Evolutionary conservation across 2,113 vertebrate species (phyloP), one percentile per base, ranked within the genome.

Genomic region (Hypomesus transpacificus): DNA sequence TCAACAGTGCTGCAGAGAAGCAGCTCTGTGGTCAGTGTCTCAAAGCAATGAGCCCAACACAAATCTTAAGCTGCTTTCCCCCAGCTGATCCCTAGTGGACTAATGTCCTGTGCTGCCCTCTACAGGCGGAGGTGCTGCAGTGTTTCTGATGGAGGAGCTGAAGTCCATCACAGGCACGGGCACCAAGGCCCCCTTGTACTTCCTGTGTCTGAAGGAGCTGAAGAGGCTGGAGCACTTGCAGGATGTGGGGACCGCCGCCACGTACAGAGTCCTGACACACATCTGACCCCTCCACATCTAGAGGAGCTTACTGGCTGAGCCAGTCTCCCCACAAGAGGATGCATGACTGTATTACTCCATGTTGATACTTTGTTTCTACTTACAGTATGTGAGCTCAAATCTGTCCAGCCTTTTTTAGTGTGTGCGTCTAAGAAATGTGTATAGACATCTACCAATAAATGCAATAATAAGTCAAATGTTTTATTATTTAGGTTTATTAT

Each of bases 151-250:
- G 71, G 87, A 89, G 24, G 85, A 90, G 28, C 80, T 93, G 54
- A 84, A 34, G 69, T 80, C 34, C 62, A 82, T 91, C 1, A 81
- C 77, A 7, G 70, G 64, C 0, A 66, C 80, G 0, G 91, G 89
- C n/a, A 28, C 75, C 46, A 87, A 78, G 72, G 76, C 86, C 0
- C 82, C 89, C 0, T 22, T 90, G 0, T 91, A 86, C 76, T 56
- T 93, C 68, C 75, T 91, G 46, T 91, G 90, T 84, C 84, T 93
- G 0, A 79, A 70, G 0, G 90, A 90, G 74, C 87, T 93, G 14
- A 84, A 82, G 69, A 87, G 89, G 69, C 71, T 93, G 70, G 46
- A 79, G 26, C 81, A 81, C 0, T 63, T 89, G 3, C 74, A 72
- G 4, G 90, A 86, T 34, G 64, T 69, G 31, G 76, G 73, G 24